Conservation (phyloP, 30 jellyfish, hydroid and myxozoan genomes). For the Haliclystus octoradiatus region DNA sequence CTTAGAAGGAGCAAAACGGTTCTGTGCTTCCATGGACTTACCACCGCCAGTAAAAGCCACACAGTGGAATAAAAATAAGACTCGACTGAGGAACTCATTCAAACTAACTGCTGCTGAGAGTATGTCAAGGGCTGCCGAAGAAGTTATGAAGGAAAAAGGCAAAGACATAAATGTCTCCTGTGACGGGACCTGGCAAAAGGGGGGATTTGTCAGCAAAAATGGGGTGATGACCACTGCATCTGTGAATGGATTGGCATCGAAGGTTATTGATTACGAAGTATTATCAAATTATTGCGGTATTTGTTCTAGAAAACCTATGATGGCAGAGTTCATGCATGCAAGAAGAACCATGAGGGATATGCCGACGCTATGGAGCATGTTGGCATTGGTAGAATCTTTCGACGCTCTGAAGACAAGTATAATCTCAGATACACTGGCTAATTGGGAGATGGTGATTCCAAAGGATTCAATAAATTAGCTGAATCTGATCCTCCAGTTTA, state of each 20-base stretch:
- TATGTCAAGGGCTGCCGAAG: conserved; percentile 7
- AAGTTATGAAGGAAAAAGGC: background rate
- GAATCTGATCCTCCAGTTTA: too few species aligned
- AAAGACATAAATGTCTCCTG: conserved; percentile 19
- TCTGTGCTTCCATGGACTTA: conserved; percentile 17
- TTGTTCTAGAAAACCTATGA: too few species aligned
- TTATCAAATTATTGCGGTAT: conserved; percentile 13
- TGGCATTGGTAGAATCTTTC: too few species aligned
- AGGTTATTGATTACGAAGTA: conserved; percentile 11
- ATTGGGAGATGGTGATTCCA: too few species aligned
- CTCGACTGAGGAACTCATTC: conserved; percentile 9
- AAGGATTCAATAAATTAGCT: too few species aligned
- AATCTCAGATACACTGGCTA: too few species aligned
- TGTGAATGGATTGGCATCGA: conserved; percentile 19
- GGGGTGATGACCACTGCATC: conserved; percentile 24
- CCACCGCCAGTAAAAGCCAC: conserved; percentile 13
- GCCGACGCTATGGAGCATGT: too few species aligned
- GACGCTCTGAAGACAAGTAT: too few species aligned
- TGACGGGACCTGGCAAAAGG: too few species aligned
- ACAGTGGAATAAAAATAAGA: conserved; percentile 11
- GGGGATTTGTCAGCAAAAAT: conserved; percentile 23
- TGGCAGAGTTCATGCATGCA: too few species aligned
- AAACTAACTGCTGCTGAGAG: conserved; percentile 4
- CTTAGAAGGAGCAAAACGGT: conserved; percentile 17
- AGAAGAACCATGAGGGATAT: too few species aligned